Conservation (phyloP, 1,140 invertebrate genomes). For the Hypothenemus hampei region DNA sequence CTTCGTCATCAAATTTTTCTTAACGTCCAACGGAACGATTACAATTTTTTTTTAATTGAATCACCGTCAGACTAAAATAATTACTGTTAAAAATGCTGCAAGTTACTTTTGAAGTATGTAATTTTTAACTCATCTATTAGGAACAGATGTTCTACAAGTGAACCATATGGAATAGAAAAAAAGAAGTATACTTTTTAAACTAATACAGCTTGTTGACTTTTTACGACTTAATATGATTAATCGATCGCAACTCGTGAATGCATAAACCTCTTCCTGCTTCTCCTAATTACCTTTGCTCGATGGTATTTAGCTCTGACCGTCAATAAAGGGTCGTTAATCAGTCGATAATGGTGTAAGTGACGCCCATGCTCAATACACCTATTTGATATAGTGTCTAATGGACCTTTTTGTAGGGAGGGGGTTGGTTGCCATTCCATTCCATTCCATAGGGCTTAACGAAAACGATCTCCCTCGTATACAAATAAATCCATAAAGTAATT, state of each 20-base stretch:
- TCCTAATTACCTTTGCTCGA: constrained; percentile 21
- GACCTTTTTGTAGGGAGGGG: no score
- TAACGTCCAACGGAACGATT: no score
- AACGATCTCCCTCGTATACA: background rate
- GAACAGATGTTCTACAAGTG: background rate
- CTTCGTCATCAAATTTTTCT: no score
- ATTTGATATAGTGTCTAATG: constrained; percentile 6
- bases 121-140: no score
- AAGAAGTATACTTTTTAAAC: background rate
- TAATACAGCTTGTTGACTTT: no score
- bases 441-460: background rate
- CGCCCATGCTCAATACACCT: constrained; percentile 10
- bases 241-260: constrained; percentile 1
- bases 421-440: no score
- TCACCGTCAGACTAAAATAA: no score
- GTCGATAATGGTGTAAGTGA: constrained; percentile 16
- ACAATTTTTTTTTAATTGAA: no score
- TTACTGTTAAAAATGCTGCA: no score
- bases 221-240: no score
- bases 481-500: background rate
- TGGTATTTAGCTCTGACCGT: constrained; percentile 14
- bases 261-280: constrained; percentile 14
- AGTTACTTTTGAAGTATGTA: no score
- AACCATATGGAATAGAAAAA: background rate
- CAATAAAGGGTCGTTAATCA: constrained; percentile 17